These are phyloP conservation scores for Capromys pilorides DNA, from an alignment of 2,797 vertebrate genomes.

Conservation along the genomic window DNA sequence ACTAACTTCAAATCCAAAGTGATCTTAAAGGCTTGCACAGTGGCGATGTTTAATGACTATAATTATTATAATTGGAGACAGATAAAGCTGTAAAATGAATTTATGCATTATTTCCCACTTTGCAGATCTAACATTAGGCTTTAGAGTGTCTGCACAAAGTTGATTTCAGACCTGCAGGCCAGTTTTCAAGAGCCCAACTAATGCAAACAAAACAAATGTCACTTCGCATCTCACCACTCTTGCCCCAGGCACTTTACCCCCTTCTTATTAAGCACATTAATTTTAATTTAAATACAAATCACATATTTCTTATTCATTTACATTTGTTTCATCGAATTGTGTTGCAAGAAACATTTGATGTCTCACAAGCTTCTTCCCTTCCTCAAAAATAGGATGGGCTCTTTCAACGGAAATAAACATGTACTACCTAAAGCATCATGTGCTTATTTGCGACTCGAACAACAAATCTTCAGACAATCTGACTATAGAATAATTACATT, in stretches of 20 bases:
- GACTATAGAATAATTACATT: constrained; percentile 6
- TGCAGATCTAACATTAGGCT: not conserved
- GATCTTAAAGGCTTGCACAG: not conserved
- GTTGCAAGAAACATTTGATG: constrained; percentile 81
- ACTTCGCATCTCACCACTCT: constrained; percentile 65
- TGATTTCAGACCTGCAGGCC: not conserved
- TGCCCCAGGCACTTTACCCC: constrained; percentile 57
- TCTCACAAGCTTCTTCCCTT: constrained; percentile 67
- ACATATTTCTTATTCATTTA: constrained; percentile 81
- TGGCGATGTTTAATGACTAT: not conserved
- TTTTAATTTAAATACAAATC: constrained; percentile 72
- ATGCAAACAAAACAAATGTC: constrained; percentile 74
- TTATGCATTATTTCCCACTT: not conserved
- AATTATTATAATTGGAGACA: not conserved
- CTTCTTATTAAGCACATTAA: constrained; percentile 64
- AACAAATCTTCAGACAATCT: not conserved
- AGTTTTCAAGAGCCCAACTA: constrained; percentile 60
- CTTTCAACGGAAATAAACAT: constrained; percentile 73
- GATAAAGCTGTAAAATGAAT: constrained; percentile 4
- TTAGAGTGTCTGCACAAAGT: not conserved
- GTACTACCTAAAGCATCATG: constrained; percentile 52
- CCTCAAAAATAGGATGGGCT: constrained; percentile 73
- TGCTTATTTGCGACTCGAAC: constrained; percentile 47
- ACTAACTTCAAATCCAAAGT: not conserved
- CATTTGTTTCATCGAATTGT: constrained; percentile 77